Evolutionary conservation across 2,113 vertebrate genomes (phyloP), one percentile per base, ranked within the genome.

Genomic region (Aplodontia rufa): DNA sequence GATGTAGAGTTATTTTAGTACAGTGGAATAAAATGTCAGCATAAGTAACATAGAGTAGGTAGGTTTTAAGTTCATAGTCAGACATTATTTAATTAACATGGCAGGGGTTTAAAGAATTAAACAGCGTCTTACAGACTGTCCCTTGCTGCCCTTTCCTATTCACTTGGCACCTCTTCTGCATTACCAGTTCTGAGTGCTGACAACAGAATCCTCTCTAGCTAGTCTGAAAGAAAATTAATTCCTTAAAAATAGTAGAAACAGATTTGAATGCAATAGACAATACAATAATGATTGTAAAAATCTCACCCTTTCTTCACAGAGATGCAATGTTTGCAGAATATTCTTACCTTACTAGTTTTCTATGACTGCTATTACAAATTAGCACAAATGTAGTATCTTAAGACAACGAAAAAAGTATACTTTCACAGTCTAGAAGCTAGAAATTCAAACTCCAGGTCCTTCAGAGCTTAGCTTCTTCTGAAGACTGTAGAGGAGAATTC

Each of bases 61-160:
- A 90, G 66, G 78, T 91, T 90, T 94, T 89, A 93, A 96, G 86
- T 86, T 94, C 83, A 58, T 62, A 58, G n/a, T 87, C 79, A 88
- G 87, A 91, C 75, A 91, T 94, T 91, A 95, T 90, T 94, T 96
- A 94, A 97, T 95, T 87, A 83, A 55, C 69, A 71, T 45, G 76
- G 45, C 30, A 90, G 11, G 51, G 83, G 80, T 83, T 95, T 91
- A 75, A 95, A 93, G 93, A 95, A 89, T 89, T 94, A 58, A 87
- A 82, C 28, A 85, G 64, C n/a, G 20, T 88, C 55, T 95, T 85
- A 32, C 58, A 86, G 60, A 60, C 58, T 40, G 26, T 60, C 37
- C 28, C 74, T 86, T 86, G 64, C 81, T 24, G 53, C 49, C 4
- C 14, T 74, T 35, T 78, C 26, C 51, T 55, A 3, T 45, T 82